Evolutionary conservation across 2,113 vertebrate species (phyloP).

Genomic region (Cynocephalus volans): DNA sequence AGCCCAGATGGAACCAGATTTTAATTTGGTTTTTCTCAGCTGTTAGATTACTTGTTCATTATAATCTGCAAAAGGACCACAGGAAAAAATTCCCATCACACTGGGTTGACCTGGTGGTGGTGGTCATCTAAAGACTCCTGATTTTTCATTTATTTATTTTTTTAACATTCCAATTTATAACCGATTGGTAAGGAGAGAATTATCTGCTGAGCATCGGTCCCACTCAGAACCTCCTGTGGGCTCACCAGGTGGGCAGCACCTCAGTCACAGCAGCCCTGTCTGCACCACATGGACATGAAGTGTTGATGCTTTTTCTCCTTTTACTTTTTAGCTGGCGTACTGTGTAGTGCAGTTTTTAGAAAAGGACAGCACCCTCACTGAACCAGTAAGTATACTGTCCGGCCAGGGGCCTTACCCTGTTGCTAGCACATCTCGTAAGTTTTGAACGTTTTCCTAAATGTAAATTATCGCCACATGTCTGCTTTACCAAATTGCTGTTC

Average conservation of each 20-base stretch:
- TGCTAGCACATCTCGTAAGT: accelerated
- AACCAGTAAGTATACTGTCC: constrained; percentile 92
- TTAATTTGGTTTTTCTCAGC: not conserved
- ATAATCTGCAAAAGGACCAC: not conserved
- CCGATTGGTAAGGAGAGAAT: too few relatives aligned
- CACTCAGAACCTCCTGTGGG: accelerated
- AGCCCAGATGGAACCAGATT: not conserved
- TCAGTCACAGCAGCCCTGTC: not conserved
- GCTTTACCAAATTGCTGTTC: accelerated
- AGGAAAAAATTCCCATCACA: not conserved
- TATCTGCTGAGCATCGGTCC: too few relatives aligned
- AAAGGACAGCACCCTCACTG: constrained; percentile 99
- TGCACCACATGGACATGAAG: not conserved
- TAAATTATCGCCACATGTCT: accelerated
- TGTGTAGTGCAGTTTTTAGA: constrained; percentile 99
- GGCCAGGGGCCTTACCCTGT: not conserved
- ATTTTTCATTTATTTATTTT: not conserved
- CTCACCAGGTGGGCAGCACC: not conserved
- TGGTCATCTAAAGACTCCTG: not conserved
- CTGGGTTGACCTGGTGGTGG: not conserved
- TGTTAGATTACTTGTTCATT: not conserved
- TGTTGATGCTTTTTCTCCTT: constrained; percentile 69
- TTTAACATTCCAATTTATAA: not conserved
- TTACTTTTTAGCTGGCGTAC: constrained; percentile 94
- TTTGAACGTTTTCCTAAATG: accelerated